These are phyloP conservation scores for Leptopterna dolabrata DNA, from an alignment of 2,888 invertebrate species.

Conservation along the genomic window DNA sequence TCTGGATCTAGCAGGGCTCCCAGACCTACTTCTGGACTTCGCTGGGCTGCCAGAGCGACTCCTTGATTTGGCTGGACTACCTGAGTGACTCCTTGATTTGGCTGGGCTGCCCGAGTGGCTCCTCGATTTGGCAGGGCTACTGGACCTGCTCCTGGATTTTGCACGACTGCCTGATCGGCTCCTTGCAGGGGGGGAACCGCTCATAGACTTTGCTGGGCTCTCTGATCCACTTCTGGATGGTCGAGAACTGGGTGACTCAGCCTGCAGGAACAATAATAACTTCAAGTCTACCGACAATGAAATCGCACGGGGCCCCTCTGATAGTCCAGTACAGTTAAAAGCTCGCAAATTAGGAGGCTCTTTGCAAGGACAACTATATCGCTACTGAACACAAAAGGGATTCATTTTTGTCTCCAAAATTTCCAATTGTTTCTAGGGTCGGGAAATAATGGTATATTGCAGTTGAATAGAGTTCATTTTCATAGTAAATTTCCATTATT, in stretches of 20 bases:
- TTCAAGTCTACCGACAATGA: not conserved
- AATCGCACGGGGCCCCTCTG: not conserved
- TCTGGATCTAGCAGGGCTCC: constrained; percentile 57
- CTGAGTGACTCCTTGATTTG: constrained; percentile 36
- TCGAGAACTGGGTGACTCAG: constrained; percentile 57
- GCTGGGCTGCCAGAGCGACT: constrained; percentile 59
- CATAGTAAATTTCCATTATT: too few species aligned
- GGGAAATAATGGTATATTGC: too few species aligned
- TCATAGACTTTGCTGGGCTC: constrained; percentile 56
- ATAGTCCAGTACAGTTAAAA: not conserved
- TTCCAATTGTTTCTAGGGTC: too few species aligned
- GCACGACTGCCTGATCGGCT: constrained; percentile 60
- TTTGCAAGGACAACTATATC: too few species aligned
- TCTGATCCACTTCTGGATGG: constrained; percentile 58
- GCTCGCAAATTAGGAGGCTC: too few species aligned
- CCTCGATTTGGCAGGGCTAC: constrained; percentile 59
- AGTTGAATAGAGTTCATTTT: too few species aligned
- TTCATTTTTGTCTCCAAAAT: too few species aligned
- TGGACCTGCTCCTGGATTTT: constrained; percentile 56
- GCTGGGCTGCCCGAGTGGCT: constrained; percentile 56
- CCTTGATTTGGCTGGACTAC: constrained; percentile 55
- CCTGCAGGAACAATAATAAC: constrained; percentile 31
- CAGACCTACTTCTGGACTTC: constrained; percentile 54
- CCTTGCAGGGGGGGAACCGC: constrained; percentile 42
- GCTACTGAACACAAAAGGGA: too few species aligned